phyloP scores from a whole-genome alignment of 2,888 invertebrate species.

The Pteria penguin region DNA sequence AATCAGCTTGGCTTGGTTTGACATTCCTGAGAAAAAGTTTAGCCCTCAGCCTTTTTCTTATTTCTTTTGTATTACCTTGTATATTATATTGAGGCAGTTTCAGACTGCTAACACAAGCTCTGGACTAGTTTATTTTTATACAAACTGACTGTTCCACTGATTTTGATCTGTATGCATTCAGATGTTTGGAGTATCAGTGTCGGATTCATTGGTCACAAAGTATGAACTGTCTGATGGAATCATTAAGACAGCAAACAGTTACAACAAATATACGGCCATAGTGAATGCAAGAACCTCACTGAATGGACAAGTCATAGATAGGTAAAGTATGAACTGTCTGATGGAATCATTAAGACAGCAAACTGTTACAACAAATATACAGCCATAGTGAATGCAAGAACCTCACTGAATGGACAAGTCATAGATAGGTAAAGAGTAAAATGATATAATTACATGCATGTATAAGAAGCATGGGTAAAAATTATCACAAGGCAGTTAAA shows the following conservation, averaged over 20 bases:
- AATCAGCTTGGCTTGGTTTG: too few relatives aligned
- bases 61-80: too few relatives aligned
- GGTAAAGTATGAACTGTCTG: conserved; percentile 71
- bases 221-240: conserved; percentile 70
- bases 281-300: conserved; percentile 66
- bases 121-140: too few relatives aligned
- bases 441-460: too few relatives aligned
- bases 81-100: too few relatives aligned
- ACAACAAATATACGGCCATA: conserved; percentile 57
- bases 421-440: conserved; percentile 67
- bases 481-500: too few relatives aligned
- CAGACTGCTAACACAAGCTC: too few relatives aligned
- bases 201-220: conserved; percentile 68
- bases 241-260: conserved; percentile 64
- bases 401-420: conserved; percentile 60
- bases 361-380: conserved; percentile 60
- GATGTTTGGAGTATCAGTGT: conserved; percentile 83
- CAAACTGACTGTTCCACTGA: too few relatives aligned
- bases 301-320: conserved; percentile 60
- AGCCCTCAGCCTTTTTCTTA: too few relatives aligned
- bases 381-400: conserved; percentile 64
- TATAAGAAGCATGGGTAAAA: too few relatives aligned
- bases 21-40: too few relatives aligned
- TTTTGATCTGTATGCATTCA: too few relatives aligned
- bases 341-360: conserved; percentile 67